A percentile compares a stretch with the other conserved stretches of the same genome.
These are phyloP conservation scores for Nyctibius bracteatus DNA, from an alignment of 2,113 vertebrate species.

Conservation along the genomic window DNA sequence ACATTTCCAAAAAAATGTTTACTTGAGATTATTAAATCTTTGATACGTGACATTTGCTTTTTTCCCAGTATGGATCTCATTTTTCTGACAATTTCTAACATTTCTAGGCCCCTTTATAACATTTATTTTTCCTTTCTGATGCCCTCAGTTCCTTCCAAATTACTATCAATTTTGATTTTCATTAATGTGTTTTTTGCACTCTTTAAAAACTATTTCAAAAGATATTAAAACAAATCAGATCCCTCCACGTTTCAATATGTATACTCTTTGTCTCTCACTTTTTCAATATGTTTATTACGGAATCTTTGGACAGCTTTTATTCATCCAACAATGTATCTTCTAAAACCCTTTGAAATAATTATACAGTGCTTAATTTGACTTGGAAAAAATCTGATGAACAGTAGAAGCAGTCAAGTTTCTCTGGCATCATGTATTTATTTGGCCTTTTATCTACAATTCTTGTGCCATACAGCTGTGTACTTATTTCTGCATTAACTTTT, in stretches of 20 bases:
- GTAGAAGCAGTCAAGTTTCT: not conserved
- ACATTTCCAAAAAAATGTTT: not conserved
- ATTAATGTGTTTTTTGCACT: not conserved
- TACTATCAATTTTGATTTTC: not conserved
- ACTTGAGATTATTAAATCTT: not conserved
- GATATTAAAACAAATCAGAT: not conserved
- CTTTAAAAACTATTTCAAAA: not conserved
- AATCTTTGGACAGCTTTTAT: not conserved
- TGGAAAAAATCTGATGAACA: too few relatives aligned
- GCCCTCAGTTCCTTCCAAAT: not conserved
- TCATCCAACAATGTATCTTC: not conserved
- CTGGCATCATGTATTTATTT: not conserved
- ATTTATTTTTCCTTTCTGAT: not conserved
- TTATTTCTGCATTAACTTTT: not conserved
- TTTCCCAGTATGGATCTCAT: not conserved
- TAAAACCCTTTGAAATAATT: not conserved
- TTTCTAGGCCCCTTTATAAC: not conserved
- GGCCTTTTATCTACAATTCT: not conserved
- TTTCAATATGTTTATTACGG: not conserved
- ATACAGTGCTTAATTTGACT: too few relatives aligned
- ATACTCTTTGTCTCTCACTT: not conserved
- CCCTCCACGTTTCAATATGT: not conserved
- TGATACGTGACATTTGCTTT: not conserved
- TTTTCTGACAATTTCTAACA: not conserved
- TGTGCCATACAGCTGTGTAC: not conserved